These are phyloP conservation scores for Lepidonotus clava DNA, from an alignment of 2,888 invertebrate genomes.

Conservation along the genomic window DNA sequence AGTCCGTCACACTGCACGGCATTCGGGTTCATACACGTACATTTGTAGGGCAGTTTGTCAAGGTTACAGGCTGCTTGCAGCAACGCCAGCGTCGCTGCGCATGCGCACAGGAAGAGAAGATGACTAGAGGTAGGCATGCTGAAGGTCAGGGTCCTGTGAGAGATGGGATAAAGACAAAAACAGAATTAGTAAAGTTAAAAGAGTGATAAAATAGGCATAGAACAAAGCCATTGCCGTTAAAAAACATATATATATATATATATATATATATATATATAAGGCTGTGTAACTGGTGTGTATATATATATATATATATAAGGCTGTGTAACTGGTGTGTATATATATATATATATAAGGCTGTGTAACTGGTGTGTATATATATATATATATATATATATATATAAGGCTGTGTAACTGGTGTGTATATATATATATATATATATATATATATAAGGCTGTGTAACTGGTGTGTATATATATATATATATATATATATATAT, in stretches of 20 bases:
- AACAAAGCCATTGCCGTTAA: not conserved
- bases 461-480: not conserved
- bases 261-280: not conserved
- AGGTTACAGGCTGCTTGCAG: not conserved
- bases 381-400: not conserved
- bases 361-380: not conserved
- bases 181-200: not conserved
- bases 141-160: not conserved
- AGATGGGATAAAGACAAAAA: not conserved
- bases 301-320: not conserved
- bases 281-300: not conserved
- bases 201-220: not conserved
- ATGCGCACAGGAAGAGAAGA: not conserved
- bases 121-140: slow-evolving; percentile 23
- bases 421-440: not conserved
- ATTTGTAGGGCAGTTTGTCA: not conserved
- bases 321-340: not conserved
- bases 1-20: not conserved
- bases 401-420: not conserved
- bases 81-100: slow-evolving; percentile 19
- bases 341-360: not conserved
- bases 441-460: not conserved
- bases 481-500: not conserved
- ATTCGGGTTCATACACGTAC: not conserved
- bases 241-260: not conserved